phyloP scores from a whole-genome alignment of 2,113 vertebrate genomes.

The Poeciliopsis occidentalis region DNA sequence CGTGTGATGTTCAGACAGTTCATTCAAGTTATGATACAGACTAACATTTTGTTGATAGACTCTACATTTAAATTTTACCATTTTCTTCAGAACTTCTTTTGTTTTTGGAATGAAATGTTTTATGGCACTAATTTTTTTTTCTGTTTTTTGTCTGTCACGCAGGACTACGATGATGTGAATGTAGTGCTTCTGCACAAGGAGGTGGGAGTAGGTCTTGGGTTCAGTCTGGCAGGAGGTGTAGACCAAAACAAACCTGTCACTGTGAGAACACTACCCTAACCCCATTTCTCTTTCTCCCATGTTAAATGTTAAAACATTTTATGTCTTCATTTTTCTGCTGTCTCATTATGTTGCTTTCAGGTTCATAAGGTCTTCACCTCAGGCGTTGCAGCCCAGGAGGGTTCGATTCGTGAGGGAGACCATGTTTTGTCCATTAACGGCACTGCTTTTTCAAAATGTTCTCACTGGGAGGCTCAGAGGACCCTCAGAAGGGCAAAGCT shows the following conservation, averaged over 20 bases:
- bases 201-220: slow-evolving; percentile 79
- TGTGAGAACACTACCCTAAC: slow-evolving; percentile 62
- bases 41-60: not conserved
- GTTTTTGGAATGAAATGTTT: not conserved
- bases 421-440: slow-evolving; percentile 82
- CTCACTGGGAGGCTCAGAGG: slow-evolving; percentile 78
- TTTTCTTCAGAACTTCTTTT: not conserved
- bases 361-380: slow-evolving; percentile 79
- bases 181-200: slow-evolving; percentile 86
- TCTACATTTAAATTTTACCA: too few species aligned
- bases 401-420: slow-evolving; percentile 77
- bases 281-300: not conserved
- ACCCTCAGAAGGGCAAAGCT: slow-evolving; percentile 70
- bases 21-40: not conserved
- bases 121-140: not conserved
- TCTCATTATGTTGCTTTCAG: slow-evolving; percentile 47
- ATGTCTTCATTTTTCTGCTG: slow-evolving; percentile 3
- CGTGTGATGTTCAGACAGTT: not conserved
- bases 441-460: slow-evolving; percentile 60
- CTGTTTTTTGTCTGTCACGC: not conserved
- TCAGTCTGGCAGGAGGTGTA: slow-evolving; percentile 82
- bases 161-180: slow-evolving; percentile 79
- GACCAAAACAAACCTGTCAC: slow-evolving; percentile 84
- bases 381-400: slow-evolving; percentile 79
- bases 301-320: not conserved